phyloP scores from a whole-genome alignment of 1,140 invertebrate species.

The Pogonus chalceus region DNA sequence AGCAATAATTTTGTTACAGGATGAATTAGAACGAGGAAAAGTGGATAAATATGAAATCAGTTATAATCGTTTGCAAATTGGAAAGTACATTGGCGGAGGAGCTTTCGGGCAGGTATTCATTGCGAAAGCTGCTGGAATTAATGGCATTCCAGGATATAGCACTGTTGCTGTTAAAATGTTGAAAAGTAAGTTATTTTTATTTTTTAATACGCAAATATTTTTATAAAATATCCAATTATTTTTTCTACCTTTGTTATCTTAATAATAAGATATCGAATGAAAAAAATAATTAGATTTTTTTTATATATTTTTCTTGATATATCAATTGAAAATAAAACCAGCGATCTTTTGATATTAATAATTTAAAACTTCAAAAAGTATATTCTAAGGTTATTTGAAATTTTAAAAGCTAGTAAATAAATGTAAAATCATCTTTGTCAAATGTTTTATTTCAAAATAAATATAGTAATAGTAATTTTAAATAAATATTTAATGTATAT shows the following conservation, averaged over 20 bases:
- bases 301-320: neutral
- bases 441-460: no score
- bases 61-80: constrained; percentile 26
- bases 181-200: constrained; percentile 42
- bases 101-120: constrained; percentile 64
- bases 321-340: neutral
- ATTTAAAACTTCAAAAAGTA: no score
- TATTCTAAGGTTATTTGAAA: no score
- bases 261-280: constrained; percentile 11
- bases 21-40: constrained; percentile 42
- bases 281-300: constrained; percentile 10
- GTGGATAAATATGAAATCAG: constrained; percentile 32
- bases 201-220: constrained; percentile 1
- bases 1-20: no score
- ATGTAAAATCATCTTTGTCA: no score
- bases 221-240: constrained; percentile 14
- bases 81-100: constrained; percentile 53
- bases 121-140: constrained; percentile 41
- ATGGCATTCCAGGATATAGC: constrained; percentile 38
- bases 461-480: no score
- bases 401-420: no score
- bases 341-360: no score
- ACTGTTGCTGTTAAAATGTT: constrained; percentile 65
- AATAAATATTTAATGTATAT: no score
- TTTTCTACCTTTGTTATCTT: constrained; percentile 2